These are phyloP conservation scores for Lamellibrachia columna DNA, from an alignment of 2,888 invertebrate genomes.

Conservation along the genomic window DNA sequence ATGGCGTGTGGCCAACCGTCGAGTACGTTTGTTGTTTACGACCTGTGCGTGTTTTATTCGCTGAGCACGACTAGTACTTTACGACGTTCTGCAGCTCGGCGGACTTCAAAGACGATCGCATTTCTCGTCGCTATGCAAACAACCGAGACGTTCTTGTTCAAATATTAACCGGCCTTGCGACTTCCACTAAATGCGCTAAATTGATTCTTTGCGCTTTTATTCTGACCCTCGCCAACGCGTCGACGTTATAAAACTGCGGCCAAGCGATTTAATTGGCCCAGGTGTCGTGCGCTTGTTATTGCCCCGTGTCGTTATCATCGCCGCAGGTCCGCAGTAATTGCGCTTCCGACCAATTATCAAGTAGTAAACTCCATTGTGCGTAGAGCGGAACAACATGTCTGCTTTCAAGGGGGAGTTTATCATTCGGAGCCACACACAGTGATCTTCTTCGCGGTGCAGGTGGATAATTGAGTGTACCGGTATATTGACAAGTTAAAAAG, in stretches of 20 bases:
- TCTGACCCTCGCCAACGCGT: not conserved
- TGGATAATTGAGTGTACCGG: not conserved
- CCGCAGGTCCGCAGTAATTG: not conserved
- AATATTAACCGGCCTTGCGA: slow-evolving; percentile 1
- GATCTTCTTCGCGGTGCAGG: not conserved
- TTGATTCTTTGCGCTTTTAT: slow-evolving; percentile 16
- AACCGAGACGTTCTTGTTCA: slow-evolving; percentile 5
- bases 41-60: not conserved
- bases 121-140: not conserved
- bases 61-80: not conserved
- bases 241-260: not conserved
- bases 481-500: not conserved
- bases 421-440: not conserved
- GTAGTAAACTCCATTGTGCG: not conserved
- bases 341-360: not conserved
- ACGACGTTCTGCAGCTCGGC: not conserved
- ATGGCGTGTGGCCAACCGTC: not conserved
- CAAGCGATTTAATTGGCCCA: not conserved
- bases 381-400: not conserved
- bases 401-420: not conserved
- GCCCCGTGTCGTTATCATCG: not conserved
- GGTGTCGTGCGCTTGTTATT: not conserved
- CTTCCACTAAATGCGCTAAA: slow-evolving; percentile 6
- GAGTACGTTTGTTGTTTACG: not conserved
- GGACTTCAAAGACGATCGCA: not conserved